phyloP scores from a whole-genome alignment of 1,140 invertebrate genomes.

The Euwallacea fornicatus region DNA sequence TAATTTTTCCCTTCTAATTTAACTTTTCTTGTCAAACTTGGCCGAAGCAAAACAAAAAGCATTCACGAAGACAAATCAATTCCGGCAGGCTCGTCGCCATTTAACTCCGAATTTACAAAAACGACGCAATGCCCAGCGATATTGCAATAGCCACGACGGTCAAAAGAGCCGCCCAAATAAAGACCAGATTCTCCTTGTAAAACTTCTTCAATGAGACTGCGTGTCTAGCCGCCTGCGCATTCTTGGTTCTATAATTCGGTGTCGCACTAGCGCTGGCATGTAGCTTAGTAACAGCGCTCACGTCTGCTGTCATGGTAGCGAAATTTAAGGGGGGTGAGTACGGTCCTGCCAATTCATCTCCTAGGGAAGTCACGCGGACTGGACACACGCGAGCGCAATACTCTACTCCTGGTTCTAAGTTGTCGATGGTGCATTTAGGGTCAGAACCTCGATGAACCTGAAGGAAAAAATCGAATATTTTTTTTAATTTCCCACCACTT shows the following conservation, averaged over 20 bases:
- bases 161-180: conserved; percentile 64
- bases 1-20: too few species aligned
- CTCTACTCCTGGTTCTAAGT: conserved; percentile 69
- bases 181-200: conserved; percentile 66
- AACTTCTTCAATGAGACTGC: conserved; percentile 55
- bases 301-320: conserved; percentile 53
- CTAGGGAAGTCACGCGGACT: conserved; percentile 60
- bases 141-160: conserved; percentile 65
- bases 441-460: conserved; percentile 74
- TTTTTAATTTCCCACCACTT: too few species aligned
- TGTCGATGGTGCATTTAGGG: conserved; percentile 64
- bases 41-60: background rate
- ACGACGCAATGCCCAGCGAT: conserved; percentile 54
- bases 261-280: conserved; percentile 39
- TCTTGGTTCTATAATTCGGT: conserved; percentile 28
- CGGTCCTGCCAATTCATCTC: conserved; percentile 64
- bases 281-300: conserved; percentile 45
- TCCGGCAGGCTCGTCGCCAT: background rate
- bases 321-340: conserved; percentile 65
- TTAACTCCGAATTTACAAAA: conserved; percentile 35
- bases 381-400: conserved; percentile 75
- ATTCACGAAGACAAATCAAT: background rate
- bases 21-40: background rate
- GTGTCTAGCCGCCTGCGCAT: conserved; percentile 43
- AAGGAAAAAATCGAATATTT: conserved; percentile 23